Evolutionary conservation across 2,888 invertebrate genomes (phyloP).

Genomic region (Fragum sueziense): DNA sequence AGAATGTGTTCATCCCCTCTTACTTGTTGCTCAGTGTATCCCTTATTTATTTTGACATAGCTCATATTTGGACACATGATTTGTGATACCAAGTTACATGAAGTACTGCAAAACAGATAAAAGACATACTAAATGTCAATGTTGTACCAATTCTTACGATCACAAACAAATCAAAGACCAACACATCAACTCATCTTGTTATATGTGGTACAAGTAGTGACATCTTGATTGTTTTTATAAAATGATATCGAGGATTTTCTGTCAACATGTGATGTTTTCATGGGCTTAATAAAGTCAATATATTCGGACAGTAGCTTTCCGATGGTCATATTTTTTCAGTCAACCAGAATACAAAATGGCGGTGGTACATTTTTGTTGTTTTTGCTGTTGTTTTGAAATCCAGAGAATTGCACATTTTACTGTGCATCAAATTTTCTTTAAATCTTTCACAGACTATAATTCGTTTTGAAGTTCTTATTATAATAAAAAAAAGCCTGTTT

Average conservation of each 20-base stretch:
- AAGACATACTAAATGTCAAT: neutral
- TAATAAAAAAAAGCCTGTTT: too few relatives aligned
- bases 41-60: too few relatives aligned
- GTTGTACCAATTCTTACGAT: neutral
- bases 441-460: too few relatives aligned
- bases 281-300: slow-evolving; percentile 9
- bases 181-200: neutral
- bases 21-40: too few relatives aligned
- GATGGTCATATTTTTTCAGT: too few relatives aligned
- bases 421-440: too few relatives aligned
- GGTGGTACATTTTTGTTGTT: too few relatives aligned
- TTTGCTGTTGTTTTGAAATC: too few relatives aligned
- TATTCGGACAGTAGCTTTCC: slow-evolving; percentile 10
- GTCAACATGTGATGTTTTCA: slow-evolving; percentile 9
- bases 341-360: too few relatives aligned
- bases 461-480: too few relatives aligned
- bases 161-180: neutral
- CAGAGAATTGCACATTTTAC: too few relatives aligned
- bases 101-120: neutral
- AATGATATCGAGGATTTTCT: slow-evolving; percentile 10
- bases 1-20: too few relatives aligned
- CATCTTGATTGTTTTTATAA: slow-evolving; percentile 19
- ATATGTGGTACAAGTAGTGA: neutral
- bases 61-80: neutral
- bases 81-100: neutral